These are phyloP conservation scores for Psettodes erumei DNA, from an alignment of 2,113 vertebrate species.

Conservation along the genomic window DNA sequence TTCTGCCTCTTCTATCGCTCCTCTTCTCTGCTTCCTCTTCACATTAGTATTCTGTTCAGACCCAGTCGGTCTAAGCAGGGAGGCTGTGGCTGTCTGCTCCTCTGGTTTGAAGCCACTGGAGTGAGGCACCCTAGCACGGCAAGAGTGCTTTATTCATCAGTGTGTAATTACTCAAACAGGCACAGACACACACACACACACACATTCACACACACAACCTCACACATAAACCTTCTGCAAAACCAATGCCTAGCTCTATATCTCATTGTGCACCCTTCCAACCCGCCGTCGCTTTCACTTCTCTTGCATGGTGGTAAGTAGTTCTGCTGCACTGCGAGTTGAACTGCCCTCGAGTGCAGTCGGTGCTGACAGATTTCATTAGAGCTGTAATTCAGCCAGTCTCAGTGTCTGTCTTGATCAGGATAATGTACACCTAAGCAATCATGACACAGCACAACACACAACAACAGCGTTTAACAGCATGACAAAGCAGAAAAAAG, in stretches of 20 bases:
- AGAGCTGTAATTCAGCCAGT: slow-evolving; percentile 59
- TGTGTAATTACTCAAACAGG: slow-evolving; percentile 59
- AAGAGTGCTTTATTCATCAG: slow-evolving; percentile 69
- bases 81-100: slow-evolving; percentile 66
- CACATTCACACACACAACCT: slow-evolving; percentile 22
- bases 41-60: slow-evolving; percentile 80
- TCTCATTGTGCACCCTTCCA: neutral
- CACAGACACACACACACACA: slow-evolving; percentile 20
- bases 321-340: slow-evolving; percentile 45
- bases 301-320: slow-evolving; percentile 33
- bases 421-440: slow-evolving; percentile 50
- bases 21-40: slow-evolving; percentile 41
- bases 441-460: slow-evolving; percentile 53
- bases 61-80: slow-evolving; percentile 61
- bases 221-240: slow-evolving; percentile 9
- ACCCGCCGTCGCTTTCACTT: neutral
- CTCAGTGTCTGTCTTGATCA: slow-evolving; percentile 58
- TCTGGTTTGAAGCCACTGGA: slow-evolving; percentile 62
- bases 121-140: slow-evolving; percentile 48
- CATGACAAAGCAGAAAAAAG: slow-evolving; percentile 45
- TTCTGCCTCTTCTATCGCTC: slow-evolving; percentile 25
- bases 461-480: slow-evolving; percentile 23
- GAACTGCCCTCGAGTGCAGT: slow-evolving; percentile 59
- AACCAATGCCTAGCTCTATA: slow-evolving; percentile 30
- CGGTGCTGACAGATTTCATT: slow-evolving; percentile 70